phyloP scores from a whole-genome alignment of 2,113 vertebrate genomes.

The Mormoops blainvillei region DNA sequence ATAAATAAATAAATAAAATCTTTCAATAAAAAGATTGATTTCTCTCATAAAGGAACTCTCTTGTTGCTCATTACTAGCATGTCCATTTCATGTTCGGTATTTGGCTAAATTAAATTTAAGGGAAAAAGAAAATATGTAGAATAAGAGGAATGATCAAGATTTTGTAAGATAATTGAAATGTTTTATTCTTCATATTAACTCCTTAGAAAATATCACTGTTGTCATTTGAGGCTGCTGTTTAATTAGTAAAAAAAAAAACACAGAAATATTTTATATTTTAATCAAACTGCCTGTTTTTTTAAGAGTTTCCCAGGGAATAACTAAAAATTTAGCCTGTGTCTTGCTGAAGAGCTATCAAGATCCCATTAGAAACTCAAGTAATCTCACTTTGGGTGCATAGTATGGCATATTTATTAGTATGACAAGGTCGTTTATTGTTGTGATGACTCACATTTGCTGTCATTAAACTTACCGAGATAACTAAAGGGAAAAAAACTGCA shows the following conservation, averaged over 20 bases:
- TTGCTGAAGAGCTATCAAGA: background rate
- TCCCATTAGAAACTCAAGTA: conserved; percentile 1
- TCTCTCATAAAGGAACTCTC: background rate
- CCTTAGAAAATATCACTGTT: conserved; percentile 53
- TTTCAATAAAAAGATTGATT: background rate
- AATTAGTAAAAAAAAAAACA: conserved; percentile 35
- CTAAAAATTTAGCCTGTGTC: conserved; percentile 47
- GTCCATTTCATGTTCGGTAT: conserved; percentile 8
- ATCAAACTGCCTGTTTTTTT: conserved; percentile 17
- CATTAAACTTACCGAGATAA: background rate
- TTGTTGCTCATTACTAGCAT: conserved; percentile 2
- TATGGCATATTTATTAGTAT: background rate
- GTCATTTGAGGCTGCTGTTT: conserved; percentile 15
- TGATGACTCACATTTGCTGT: conserved; percentile 16
- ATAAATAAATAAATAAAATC: no score
- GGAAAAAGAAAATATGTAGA: conserved; percentile 55
- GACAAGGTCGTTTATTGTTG: background rate
- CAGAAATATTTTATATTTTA: conserved; percentile 37
- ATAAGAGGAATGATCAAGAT: conserved; percentile 50
- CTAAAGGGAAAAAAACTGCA: background rate
- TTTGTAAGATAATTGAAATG: conserved; percentile 60
- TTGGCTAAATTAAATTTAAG: conserved; percentile 29
- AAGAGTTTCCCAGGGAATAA: conserved; percentile 53
- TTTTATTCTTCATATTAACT: conserved; percentile 63
- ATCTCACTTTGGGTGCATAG: background rate